Evolutionary conservation across 2,888 invertebrate species (phyloP), one percentile per base, ranked within the genome.

Genomic region (Phyllotreta striolata): DNA sequence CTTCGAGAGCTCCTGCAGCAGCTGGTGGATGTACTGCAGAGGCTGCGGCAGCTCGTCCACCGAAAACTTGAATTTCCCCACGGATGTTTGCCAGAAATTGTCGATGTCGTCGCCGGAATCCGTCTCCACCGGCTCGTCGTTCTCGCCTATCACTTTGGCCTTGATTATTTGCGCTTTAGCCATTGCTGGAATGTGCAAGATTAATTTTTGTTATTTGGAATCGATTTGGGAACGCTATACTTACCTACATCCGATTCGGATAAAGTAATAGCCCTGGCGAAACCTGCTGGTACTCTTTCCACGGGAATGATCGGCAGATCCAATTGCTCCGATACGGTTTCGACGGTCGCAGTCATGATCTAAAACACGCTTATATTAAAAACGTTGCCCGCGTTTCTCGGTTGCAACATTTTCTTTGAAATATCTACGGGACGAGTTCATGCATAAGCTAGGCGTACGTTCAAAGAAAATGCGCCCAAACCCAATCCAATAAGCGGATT

Each of bases 311-410:
- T 90, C 44, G 93, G 92, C 78, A 95, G 87, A 81, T 96, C 96
- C 77, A 96, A 84, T 81, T 95, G 92, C 80, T 95, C 95, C 66
- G 92, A 91, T 70, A 95, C 94, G 40, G 95, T 95, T 85, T 95
- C 94, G 76, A 95, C 95, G n/a, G 95, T 95, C 24, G 95, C 95
- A 72, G 95, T 95, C 92, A 95, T 93, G 78, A 95, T 94, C 93
- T 94, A 85, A 79, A 83, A 63, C 62, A 37, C 40, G 9, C 37
- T n/a, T 52, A 44, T 62, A 43, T 64, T 40, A 49, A 47, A 35
- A 46, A 37, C 43, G 24, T 24, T n/a, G 39, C 13, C 37, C 38
- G 38, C 35, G 43, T 57, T 55, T 57, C 54, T 47, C 41, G 55
- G 52, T 41, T 52, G 59, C 62, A 55, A 62, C 40, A 66, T 62